Evolutionary conservation across 2,797 vertebrate species (phyloP).

Genomic region (Pristis pectinata): DNA sequence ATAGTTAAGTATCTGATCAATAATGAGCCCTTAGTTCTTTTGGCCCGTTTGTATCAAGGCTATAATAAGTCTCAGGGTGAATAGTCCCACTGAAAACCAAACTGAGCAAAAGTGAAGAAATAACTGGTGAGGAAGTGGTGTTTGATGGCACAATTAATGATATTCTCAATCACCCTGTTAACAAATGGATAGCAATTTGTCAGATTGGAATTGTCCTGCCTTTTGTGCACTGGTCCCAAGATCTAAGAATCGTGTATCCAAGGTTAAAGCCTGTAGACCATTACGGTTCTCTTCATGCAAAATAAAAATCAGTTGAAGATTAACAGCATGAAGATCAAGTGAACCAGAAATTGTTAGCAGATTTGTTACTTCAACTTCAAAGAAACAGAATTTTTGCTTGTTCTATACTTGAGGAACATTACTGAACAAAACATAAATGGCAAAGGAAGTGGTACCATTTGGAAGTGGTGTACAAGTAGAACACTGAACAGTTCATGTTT

Average conservation of each 20-base stretch:
- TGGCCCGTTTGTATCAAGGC: no score
- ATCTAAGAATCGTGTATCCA: not conserved
- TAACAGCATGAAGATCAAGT: not conserved
- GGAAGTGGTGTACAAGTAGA: not conserved
- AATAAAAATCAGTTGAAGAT: not conserved
- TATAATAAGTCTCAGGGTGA: no score
- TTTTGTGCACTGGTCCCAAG: no score
- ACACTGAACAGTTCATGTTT: not conserved
- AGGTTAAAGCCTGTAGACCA: not conserved
- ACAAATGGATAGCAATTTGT: no score
- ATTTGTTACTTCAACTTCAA: not conserved
- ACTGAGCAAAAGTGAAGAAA: no score
- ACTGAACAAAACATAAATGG: not conserved
- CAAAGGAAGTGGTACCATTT: not conserved
- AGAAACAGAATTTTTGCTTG: not conserved
- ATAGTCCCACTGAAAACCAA: no score
- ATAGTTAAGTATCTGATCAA: no score
- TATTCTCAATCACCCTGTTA: no score
- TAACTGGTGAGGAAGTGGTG: no score
- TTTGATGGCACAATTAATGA: no score
- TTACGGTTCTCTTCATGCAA: not conserved
- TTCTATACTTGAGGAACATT: not conserved
- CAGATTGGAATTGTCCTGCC: no score
- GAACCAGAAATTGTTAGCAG: not conserved
- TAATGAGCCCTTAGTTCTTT: no score